Evolutionary conservation across 2,797 vertebrate genomes (phyloP).

Genomic region (Rhyacichthys aspro): DNA sequence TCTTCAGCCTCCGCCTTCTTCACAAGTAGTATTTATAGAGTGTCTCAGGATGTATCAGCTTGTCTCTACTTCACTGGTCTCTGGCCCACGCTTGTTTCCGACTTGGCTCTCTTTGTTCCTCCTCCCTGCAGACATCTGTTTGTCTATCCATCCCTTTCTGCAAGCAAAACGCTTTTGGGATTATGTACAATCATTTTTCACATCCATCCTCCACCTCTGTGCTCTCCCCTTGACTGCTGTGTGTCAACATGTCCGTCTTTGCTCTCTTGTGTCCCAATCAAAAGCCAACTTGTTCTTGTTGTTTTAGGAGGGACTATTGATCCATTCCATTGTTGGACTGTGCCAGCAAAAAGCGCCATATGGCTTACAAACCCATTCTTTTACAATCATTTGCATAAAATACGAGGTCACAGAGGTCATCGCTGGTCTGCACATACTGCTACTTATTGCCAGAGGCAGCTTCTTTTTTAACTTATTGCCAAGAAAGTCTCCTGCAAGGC

Average conservation of each 20-base stretch:
- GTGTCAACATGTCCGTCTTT: constrained; percentile 9
- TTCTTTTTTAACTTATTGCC: constrained; percentile 16
- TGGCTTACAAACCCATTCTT: not conserved
- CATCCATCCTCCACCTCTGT: no score
- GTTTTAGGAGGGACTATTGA: constrained; percentile 14
- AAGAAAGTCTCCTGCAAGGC: constrained; percentile 37
- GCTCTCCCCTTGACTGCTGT: not conserved
- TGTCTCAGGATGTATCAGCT: constrained; percentile 59
- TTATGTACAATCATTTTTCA: constrained; percentile 5
- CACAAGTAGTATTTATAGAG: constrained; percentile 74
- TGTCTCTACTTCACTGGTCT: constrained; percentile 54
- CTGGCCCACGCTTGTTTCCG: constrained; percentile 66
- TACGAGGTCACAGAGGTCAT: not conserved
- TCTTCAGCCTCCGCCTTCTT: constrained; percentile 55
- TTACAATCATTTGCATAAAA: not conserved
- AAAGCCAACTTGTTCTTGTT: not conserved
- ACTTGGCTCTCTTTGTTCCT: constrained; percentile 57
- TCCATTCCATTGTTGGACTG: constrained; percentile 26
- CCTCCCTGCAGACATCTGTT: constrained; percentile 34
- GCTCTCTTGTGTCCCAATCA: constrained; percentile 9
- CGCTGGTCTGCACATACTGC: not conserved
- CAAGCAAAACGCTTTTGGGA: constrained; percentile 28
- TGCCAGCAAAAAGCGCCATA: constrained; percentile 15
- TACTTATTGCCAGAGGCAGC: not conserved
- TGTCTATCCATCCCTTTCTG: constrained; percentile 33